phyloP scores from a whole-genome alignment of 2,797 vertebrate species.

The Lutra lutra region DNA sequence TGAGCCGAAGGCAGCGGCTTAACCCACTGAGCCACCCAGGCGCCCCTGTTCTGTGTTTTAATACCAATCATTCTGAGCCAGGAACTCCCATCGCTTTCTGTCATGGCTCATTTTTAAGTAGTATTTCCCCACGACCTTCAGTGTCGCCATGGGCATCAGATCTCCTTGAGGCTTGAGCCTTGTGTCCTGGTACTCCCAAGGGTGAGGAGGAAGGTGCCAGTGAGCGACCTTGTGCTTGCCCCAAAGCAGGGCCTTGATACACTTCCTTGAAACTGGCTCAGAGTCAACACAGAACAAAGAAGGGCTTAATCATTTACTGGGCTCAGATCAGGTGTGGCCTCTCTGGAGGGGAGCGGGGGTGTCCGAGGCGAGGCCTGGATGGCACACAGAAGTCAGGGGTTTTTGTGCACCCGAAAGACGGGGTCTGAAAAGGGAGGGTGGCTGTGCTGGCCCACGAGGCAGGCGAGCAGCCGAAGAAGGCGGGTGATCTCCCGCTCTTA shows the following conservation, averaged over 20 bases:
- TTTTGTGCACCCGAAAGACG: rapidly evolving
- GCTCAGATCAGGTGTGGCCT: rapidly evolving
- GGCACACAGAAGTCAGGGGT: not conserved
- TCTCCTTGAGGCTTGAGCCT: too few relatives aligned
- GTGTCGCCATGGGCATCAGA: too few relatives aligned
- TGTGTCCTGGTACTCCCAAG: not conserved
- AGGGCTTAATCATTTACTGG: not conserved
- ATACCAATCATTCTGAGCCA: not conserved
- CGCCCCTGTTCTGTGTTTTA: not conserved
- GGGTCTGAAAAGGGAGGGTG: not conserved
- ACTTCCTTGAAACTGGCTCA: not conserved
- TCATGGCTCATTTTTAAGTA: not conserved
- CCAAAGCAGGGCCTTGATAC: not conserved
- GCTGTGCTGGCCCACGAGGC: rapidly evolving
- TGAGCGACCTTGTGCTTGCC: not conserved
- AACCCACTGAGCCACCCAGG: too few relatives aligned
- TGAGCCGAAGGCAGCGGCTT: too few relatives aligned
- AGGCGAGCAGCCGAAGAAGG: rapidly evolving
- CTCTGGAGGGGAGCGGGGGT: not conserved
- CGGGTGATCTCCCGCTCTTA: rapidly evolving
- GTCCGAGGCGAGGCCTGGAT: rapidly evolving
- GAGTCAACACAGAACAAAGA: not conserved
- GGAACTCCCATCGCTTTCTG: not conserved
- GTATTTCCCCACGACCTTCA: not conserved
- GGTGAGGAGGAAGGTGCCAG: not conserved